Base-by-base conservation (phyloP, 2,113 vertebrate genomes). In the Heterocephalus glaber region DNA sequence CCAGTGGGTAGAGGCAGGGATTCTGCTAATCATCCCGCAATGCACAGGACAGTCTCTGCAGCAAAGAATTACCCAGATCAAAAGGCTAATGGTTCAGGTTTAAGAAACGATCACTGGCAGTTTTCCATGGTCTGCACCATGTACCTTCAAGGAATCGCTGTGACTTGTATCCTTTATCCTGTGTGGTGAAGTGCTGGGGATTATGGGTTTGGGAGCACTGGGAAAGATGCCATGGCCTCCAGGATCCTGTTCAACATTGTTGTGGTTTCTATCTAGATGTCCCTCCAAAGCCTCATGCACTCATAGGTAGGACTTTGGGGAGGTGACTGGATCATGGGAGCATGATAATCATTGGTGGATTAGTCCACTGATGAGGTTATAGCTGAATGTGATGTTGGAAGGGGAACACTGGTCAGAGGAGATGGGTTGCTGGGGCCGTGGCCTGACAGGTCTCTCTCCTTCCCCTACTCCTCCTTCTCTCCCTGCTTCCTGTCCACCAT, bases 91-190 rank as follows among this genome's bases (percentile, higher is more conserved):
- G 13, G 26, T 19, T 4, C 56, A 0, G 38, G 33, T 44, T 2
- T 47, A 19, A 83, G 41, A 66, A 74, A 28, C 7, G 22, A 72
- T 6, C 49, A 38, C 60, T 30, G 20, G 68, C 81, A 5, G 26
- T 38, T 26, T 2, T 0, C 87, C 61, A 1, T 0, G 3, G 47
- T 35, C 58, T 76, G 6, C 5, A 65, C 54, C 20, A 9, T 0
- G 60, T n/a, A 35, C 65, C 70, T 65, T 38, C 56, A 7, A 2
- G 17, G 52, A 56, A 10, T 2, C 9, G 1, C 60, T 17, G 22
- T 6, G 63, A 19, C 52, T 28, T 35, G 84, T 5, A 11, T 26
- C 3, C 12, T 33, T 22, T n/a, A 38, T 19, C 63, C 81, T 74
- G 28, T 33, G 85, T 61, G 58, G 38, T 16, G 38, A 70, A 41